Evolutionary conservation across 2,888 invertebrate genomes (phyloP), one percentile per base, ranked within the genome.

Genomic region (Pristionchus exspectatus): DNA sequence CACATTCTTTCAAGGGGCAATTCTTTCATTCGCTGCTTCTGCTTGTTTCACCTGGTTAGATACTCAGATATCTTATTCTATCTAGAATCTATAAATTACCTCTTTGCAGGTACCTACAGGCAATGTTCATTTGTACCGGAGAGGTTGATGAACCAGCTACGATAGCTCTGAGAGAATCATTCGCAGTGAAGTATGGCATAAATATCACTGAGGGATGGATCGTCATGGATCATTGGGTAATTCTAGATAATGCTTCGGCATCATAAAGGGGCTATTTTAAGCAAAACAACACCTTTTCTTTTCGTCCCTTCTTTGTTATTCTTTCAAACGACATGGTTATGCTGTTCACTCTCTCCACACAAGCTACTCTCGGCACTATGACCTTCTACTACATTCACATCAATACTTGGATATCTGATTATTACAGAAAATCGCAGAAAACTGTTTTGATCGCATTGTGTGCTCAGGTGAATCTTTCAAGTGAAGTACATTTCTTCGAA

Each of bases 161-260:
- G 5, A 38, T 38, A 18, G 74, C 30, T 21, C 10, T 74, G 33
- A 74, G 74, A 33, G 74, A 74, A 1, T 33, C 74, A 18, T 74
- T 38, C 38, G 38, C 5, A 74, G 18, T 24, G 4, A 50, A 81
- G 14, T 81, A n/a, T 24, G 24, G 38, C 3, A 0, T 81, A 1
- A 81, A 0, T 14, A 81, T 81, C 81, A 50, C 9, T 7, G 44
- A 77, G n/a, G 50, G 77, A 14, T 77, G 77, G 77, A 2, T 77
- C 3, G 74, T 77, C 24, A 77, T 77, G 74, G 74, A 77, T 21
- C 44, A 44, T 18, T 77, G 77, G 77, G 77, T 77, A n/a, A 10
- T 18, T 66, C 27, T 2, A 5, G 38, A 38, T 38, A 50, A 44
- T 9, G 44, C 44, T 50, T 50, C 9, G 21, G 7, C 2, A n/a